phyloP scores from a whole-genome alignment of 2,797 vertebrate species.

The Sebastes nivosus region DNA sequence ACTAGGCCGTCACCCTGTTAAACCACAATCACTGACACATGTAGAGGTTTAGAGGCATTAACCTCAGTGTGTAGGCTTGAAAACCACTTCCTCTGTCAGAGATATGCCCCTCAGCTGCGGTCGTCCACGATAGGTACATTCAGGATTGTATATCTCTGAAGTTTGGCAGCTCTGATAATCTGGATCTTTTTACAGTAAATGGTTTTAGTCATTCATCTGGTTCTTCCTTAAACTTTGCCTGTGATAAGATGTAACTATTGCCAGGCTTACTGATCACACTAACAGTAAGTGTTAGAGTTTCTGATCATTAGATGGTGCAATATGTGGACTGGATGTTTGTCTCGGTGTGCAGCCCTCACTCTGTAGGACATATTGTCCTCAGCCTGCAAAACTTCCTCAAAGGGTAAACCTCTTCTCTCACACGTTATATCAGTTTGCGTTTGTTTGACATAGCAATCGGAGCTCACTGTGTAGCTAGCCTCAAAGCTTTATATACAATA shows the following conservation, averaged over 20 bases:
- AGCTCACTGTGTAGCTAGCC: conserved; percentile 33
- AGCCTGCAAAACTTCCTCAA: conserved; percentile 43
- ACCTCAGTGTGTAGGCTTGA: conserved; percentile 61
- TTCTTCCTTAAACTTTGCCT: conserved; percentile 32
- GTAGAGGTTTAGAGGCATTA: conserved; percentile 74
- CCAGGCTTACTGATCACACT: conserved; percentile 26
- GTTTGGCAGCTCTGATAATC: conserved; percentile 43
- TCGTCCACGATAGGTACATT: conserved; percentile 37
- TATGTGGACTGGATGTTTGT: neutral
- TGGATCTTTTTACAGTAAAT: conserved; percentile 48
- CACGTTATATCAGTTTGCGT: conserved; percentile 49
- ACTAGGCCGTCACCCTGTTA: conserved; percentile 53
- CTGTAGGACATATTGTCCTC: conserved; percentile 36
- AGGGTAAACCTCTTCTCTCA: conserved; percentile 40
- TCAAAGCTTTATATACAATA: conserved; percentile 52
- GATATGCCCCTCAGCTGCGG: conserved; percentile 55
- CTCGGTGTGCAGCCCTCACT: conserved; percentile 3
- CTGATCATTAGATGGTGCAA: conserved; percentile 7
- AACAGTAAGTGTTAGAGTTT: conserved; percentile 21
- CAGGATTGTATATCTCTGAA: conserved; percentile 29
- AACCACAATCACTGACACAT: conserved; percentile 83
- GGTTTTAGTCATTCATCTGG: conserved; percentile 37
- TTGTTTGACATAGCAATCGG: conserved; percentile 60
- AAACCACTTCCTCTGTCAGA: conserved; percentile 74
- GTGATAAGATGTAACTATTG: conserved; percentile 43